Conservation (phyloP, 2,888 invertebrate species). For the Polydrusus tereticollis region DNA sequence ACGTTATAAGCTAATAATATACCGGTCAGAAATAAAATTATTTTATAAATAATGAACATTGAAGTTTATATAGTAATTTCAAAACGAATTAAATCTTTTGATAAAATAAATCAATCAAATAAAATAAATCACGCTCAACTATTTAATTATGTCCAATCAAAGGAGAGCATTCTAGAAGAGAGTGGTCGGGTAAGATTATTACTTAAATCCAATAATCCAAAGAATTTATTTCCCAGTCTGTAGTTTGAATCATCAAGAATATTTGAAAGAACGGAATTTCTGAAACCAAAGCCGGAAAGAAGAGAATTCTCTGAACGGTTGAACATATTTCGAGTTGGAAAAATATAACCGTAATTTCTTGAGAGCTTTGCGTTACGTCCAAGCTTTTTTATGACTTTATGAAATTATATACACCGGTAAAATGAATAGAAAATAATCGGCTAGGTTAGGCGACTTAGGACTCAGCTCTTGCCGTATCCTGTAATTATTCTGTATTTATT, state of each 20-base stretch:
- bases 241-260: background rate
- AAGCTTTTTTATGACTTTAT: background rate
- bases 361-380: background rate
- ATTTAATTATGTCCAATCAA: too few species aligned
- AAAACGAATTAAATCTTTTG: too few species aligned
- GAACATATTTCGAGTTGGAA: background rate
- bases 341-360: background rate
- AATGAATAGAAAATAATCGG: background rate
- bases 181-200: too few species aligned
- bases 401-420: background rate
- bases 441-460: too few species aligned
- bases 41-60: too few species aligned
- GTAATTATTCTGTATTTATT: too few species aligned
- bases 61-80: too few species aligned
- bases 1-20: too few species aligned
- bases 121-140: too few species aligned
- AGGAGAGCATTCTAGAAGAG: background rate
- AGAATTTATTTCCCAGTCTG: background rate
- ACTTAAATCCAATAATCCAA: background rate
- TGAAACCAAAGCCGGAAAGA: constrained; percentile 8
- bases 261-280: background rate
- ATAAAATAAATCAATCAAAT: too few species aligned
- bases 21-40: too few species aligned
- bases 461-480: too few species aligned
- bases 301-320: background rate